These are phyloP conservation scores for Drosophila ironensis DNA, from an alignment of 1,140 invertebrate genomes.

Conservation along the genomic window DNA sequence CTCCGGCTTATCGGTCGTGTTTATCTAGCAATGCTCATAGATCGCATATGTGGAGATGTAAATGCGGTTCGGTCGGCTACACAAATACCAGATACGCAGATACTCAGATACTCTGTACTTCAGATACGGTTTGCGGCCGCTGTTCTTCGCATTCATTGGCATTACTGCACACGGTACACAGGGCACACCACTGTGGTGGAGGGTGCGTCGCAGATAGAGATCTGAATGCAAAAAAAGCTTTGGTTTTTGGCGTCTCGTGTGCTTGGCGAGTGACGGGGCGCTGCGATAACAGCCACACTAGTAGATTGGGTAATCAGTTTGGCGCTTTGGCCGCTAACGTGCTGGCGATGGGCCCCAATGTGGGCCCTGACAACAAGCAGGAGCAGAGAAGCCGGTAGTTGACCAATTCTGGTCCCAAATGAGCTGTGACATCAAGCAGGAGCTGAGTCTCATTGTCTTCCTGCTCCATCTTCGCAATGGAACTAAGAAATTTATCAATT, in stretches of 20 bases:
- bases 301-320: constrained; percentile 46
- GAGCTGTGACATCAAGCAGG: too few relatives aligned
- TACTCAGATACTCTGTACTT: too few relatives aligned
- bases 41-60: constrained; percentile 11
- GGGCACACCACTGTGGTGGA: too few relatives aligned
- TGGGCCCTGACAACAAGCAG: background rate
- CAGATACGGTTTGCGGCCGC: too few relatives aligned
- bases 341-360: constrained; percentile 1
- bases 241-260: constrained; percentile 67
- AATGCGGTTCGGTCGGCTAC: background rate
- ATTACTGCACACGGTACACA: constrained; percentile 33
- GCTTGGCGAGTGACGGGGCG: constrained; percentile 14
- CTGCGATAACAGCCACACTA: constrained; percentile 32
- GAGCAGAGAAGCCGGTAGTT: too few relatives aligned
- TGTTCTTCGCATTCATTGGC: constrained; percentile 23
- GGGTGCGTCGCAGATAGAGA: constrained; percentile 30
- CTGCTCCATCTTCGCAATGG: too few relatives aligned
- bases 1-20: constrained; percentile 36
- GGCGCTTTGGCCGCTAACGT: background rate
- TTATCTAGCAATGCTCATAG: constrained; percentile 33
- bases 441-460: too few relatives aligned
- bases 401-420: too few relatives aligned
- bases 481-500: too few relatives aligned
- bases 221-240: constrained; percentile 19
- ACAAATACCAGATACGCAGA: background rate